Evolutionary conservation across 2,888 invertebrate genomes (phyloP).

Genomic region (Labia minor): DNA sequence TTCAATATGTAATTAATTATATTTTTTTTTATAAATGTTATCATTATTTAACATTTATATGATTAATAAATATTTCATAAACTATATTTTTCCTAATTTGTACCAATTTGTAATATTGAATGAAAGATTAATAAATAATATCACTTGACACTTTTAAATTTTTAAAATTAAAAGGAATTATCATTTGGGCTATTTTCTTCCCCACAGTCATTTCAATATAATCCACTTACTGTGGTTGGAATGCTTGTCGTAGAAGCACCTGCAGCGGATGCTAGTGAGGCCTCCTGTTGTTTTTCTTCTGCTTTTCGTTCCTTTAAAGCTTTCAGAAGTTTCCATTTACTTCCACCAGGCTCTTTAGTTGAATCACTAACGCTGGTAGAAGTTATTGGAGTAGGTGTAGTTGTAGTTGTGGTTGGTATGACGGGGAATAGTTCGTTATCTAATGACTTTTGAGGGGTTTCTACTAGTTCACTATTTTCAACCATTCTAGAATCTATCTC

Average conservation of each 20-base stretch:
- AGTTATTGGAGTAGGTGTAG: neutral
- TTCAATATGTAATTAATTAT: too few species aligned
- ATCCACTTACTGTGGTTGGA: constrained; percentile 15
- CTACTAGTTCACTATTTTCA: constrained; percentile 28
- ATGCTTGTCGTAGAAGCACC: constrained; percentile 32
- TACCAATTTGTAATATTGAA: too few species aligned
- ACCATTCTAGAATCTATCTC: constrained; percentile 32
- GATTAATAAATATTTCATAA: too few species aligned
- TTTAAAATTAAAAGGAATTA: too few species aligned
- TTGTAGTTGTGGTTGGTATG: neutral
- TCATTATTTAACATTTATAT: too few species aligned
- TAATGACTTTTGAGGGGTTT: constrained; percentile 26
- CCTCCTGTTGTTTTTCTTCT: constrained; percentile 67
- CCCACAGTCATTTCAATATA: neutral
- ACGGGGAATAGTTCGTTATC: constrained; percentile 29
- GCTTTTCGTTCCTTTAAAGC: constrained; percentile 82
- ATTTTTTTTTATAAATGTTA: too few species aligned
- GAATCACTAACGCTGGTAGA: constrained; percentile 28
- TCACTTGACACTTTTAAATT: too few species aligned
- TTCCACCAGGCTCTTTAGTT: constrained; percentile 45
- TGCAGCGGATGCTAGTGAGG: constrained; percentile 49
- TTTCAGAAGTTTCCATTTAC: constrained; percentile 84
- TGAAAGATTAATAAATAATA: too few species aligned
- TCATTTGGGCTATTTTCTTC: too few species aligned
- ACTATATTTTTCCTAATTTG: too few species aligned